Evolutionary conservation across 2,113 vertebrate species (phyloP).

Genomic region (Chaetops frenatus): DNA sequence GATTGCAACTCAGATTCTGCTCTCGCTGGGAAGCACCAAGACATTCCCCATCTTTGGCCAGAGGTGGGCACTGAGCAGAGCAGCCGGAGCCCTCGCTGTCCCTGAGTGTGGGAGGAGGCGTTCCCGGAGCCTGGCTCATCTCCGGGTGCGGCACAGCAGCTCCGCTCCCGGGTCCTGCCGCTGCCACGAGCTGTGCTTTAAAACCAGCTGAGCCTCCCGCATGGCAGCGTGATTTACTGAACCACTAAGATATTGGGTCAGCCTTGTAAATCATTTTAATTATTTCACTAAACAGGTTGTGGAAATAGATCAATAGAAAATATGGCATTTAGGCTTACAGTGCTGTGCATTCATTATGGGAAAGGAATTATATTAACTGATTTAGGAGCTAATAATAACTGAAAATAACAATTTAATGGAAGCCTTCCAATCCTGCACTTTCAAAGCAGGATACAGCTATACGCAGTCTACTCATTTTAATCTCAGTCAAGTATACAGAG

Average conservation of each 20-base stretch:
- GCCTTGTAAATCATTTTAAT: constrained; percentile 59
- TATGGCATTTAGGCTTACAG: constrained; percentile 43
- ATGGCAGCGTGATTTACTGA: constrained; percentile 37
- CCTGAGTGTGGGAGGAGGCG: fast-evolving
- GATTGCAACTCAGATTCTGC: background rate
- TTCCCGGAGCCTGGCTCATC: fast-evolving
- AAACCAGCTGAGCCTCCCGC: background rate
- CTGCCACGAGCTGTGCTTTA: background rate
- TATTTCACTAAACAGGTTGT: constrained; percentile 59
- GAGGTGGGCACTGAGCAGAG: background rate
- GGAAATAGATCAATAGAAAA: constrained; percentile 60
- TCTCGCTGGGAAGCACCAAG: background rate
- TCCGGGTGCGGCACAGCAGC: background rate
- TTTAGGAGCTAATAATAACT: constrained; percentile 52
- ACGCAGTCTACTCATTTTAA: background rate
- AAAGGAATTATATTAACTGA: constrained; percentile 57
- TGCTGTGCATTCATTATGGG: constrained; percentile 36
- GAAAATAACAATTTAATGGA: constrained; percentile 59
- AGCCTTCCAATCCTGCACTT: constrained; percentile 31
- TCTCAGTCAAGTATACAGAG: background rate
- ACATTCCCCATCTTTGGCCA: background rate
- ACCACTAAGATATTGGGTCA: constrained; percentile 50
- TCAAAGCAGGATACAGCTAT: background rate
- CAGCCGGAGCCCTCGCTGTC: background rate
- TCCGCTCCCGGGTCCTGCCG: background rate